A percentile compares a stretch with the other conserved stretches of the same genome.
Conservation (phyloP, 2,888 invertebrate genomes). For the Napeogenes sylphis region DNA sequence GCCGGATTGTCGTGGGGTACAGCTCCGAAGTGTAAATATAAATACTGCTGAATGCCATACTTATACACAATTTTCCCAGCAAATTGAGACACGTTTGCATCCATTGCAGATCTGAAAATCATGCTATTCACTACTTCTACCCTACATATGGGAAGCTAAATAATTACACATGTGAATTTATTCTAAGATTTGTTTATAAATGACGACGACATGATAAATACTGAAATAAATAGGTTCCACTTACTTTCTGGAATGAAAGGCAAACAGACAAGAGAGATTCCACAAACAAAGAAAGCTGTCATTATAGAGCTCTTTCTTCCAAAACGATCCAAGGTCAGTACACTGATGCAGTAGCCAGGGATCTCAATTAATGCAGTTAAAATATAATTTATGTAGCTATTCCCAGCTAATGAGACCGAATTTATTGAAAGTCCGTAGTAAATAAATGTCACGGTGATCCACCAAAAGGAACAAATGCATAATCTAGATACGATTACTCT, state of each 20-base stretch:
- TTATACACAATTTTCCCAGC: slow-evolving; percentile 67
- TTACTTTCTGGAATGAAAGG: slow-evolving; percentile 78
- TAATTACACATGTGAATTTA: background rate
- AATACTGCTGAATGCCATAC: slow-evolving; percentile 69
- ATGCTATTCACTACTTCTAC: slow-evolving; percentile 12
- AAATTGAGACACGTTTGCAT: slow-evolving; percentile 72
- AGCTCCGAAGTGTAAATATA: slow-evolving; percentile 81
- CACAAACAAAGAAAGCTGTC: slow-evolving; percentile 77
- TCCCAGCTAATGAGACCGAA: slow-evolving; percentile 84
- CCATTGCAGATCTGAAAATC: slow-evolving; percentile 57
- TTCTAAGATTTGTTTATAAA: too few species aligned
- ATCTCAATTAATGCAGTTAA: slow-evolving; percentile 80
- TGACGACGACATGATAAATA: too few species aligned
- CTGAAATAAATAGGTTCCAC: slow-evolving; percentile 23
- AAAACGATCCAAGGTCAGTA: slow-evolving; percentile 75
- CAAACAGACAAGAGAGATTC: slow-evolving; percentile 72
- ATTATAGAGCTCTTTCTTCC: slow-evolving; percentile 79
- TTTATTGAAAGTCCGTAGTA: slow-evolving; percentile 89
- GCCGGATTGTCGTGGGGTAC: slow-evolving; percentile 81
- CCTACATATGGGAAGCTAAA: background rate
- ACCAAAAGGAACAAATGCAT: slow-evolving; percentile 84
- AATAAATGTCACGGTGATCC: slow-evolving; percentile 87
- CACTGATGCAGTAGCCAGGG: slow-evolving; percentile 80
- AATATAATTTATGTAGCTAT: slow-evolving; percentile 87
- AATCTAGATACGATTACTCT: slow-evolving; percentile 71